phyloP scores from a whole-genome alignment of 2,888 invertebrate species.

The Hipparchia sbordonii region DNA sequence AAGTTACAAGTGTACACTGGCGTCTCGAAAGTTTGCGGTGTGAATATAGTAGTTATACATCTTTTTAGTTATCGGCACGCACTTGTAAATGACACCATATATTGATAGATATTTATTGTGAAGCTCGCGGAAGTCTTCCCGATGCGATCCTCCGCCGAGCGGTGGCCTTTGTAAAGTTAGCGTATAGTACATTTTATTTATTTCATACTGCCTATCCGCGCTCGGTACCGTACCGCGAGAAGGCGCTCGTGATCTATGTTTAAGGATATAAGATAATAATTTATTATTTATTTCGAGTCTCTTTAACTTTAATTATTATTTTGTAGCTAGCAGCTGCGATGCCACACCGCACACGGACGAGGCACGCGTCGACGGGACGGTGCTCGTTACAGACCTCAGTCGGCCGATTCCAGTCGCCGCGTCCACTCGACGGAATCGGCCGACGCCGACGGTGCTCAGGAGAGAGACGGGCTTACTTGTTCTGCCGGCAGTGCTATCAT shows the following conservation, averaged over 20 bases:
- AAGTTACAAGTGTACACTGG: conserved; percentile 76
- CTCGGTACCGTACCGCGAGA: conserved; percentile 81
- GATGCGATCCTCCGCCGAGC: conserved; percentile 81
- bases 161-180: conserved; percentile 83
- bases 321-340: conserved; percentile 74
- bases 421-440: conserved; percentile 55
- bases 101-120: conserved; percentile 80
- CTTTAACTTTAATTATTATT: conserved; percentile 79
- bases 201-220: conserved; percentile 81
- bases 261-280: conserved; percentile 83
- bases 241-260: conserved; percentile 83
- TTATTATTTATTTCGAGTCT: conserved; percentile 84
- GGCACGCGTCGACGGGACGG: conserved; percentile 76
- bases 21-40: conserved; percentile 83
- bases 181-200: conserved; percentile 80
- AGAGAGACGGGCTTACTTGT: conserved; percentile 54
- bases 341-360: conserved; percentile 79
- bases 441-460: conserved; percentile 54
- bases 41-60: conserved; percentile 76
- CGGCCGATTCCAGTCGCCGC: conserved; percentile 54
- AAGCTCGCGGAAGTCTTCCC: conserved; percentile 82
- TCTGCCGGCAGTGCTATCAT: conserved; percentile 39
- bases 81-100: conserved; percentile 82
- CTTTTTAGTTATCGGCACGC: conserved; percentile 77
- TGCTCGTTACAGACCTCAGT: conserved; percentile 57